phyloP scores from a whole-genome alignment of 2,797 vertebrate genomes.

The Avahi laniger region DNA sequence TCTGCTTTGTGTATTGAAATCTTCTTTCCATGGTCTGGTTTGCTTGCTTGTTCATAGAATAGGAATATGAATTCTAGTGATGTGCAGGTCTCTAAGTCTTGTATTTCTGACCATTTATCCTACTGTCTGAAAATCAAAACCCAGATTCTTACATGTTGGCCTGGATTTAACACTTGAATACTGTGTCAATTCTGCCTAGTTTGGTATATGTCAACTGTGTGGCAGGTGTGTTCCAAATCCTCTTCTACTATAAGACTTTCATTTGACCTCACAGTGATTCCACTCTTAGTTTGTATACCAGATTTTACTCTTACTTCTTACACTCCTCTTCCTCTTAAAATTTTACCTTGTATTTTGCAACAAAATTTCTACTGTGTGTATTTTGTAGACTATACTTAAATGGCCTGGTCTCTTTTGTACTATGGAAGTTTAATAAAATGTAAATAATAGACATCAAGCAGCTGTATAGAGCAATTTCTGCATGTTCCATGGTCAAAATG shows the following conservation, averaged over 20 bases:
- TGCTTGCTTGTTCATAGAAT: background rate
- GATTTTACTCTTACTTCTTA: background rate
- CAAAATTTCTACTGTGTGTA: background rate
- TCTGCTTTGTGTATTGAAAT: background rate
- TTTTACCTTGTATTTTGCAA: background rate
- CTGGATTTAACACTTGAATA: background rate
- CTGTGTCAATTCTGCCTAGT: background rate
- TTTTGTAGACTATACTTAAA: background rate
- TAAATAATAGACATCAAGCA: background rate
- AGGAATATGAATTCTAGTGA: background rate
- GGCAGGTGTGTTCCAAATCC: background rate
- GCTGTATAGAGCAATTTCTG: background rate
- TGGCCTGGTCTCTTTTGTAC: background rate
- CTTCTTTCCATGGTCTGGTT: background rate
- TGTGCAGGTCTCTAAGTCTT: background rate
- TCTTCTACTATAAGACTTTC: background rate
- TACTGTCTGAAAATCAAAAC: background rate
- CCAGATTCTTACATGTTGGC: fast-evolving
- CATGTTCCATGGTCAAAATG: background rate
- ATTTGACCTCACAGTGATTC: background rate
- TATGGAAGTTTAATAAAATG: background rate
- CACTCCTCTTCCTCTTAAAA: background rate
- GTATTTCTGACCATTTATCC: background rate
- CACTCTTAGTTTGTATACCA: background rate
- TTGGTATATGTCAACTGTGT: fast-evolving